Percentiles rank a stretch among this genome's conserved stretches.
These are phyloP conservation scores for Caenorhabditis uteleia DNA, from an alignment of 2,888 invertebrate genomes.

Conservation along the genomic window DNA sequence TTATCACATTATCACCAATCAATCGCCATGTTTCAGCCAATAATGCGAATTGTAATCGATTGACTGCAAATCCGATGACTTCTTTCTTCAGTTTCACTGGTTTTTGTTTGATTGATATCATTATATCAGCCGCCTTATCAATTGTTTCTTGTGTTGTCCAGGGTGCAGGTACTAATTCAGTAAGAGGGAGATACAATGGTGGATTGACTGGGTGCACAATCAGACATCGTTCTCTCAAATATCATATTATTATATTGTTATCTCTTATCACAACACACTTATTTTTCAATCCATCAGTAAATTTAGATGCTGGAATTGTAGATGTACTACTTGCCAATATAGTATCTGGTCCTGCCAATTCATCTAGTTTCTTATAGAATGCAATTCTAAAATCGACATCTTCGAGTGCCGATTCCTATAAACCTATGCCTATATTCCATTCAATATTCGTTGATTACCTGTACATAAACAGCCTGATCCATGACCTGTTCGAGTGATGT, in stretches of 20 bases:
- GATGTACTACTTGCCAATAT: conserved; percentile 91
- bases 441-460: too few species aligned
- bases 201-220: conserved; percentile 78
- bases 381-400: conserved; percentile 82
- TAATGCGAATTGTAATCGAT: conserved; percentile 93
- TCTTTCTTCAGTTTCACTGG: conserved; percentile 86
- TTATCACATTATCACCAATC: conserved; percentile 83
- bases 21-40: conserved; percentile 90
- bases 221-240: conserved; percentile 65
- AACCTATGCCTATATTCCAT: too few species aligned
- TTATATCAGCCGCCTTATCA: conserved; percentile 79
- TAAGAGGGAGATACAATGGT: conserved; percentile 91
- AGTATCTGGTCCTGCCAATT: conserved; percentile 34
- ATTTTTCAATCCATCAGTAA: conserved; percentile 83
- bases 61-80: conserved; percentile 89
- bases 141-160: conserved; percentile 86
- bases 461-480: conserved; percentile 47
- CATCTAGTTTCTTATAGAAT: conserved; percentile 81
- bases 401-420: conserved; percentile 94
- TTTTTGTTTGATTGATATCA: conserved; percentile 88
- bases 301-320: conserved; percentile 85
- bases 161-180: conserved; percentile 91
- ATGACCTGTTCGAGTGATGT: conserved; percentile 33
- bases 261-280: conserved; percentile 63
- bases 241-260: neutral